A percentile compares a stretch with the other conserved stretches of the same genome.
phyloP scores from a whole-genome alignment of 2,113 vertebrate genomes.

The Ardeotis arabs region DNA sequence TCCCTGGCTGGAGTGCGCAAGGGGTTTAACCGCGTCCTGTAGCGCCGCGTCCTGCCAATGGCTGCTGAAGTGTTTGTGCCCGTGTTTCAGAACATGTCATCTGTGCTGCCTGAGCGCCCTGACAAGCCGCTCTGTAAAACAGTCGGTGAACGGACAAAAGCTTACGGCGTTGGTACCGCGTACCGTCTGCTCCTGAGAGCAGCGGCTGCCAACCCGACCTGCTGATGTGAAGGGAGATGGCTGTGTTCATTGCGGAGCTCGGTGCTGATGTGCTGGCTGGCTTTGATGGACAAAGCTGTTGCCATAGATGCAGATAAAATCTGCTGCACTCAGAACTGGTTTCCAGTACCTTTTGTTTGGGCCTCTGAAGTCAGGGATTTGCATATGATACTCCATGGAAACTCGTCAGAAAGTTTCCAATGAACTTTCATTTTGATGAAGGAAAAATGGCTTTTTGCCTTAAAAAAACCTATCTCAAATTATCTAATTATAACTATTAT shows the following conservation, averaged over 20 bases:
- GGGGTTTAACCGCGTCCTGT: not conserved
- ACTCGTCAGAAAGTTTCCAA: not conserved
- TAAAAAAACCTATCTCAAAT: not conserved
- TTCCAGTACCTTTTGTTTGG: not conserved
- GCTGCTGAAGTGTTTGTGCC: not conserved
- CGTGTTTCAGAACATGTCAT: not conserved
- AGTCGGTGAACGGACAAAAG: not conserved
- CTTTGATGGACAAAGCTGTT: not conserved
- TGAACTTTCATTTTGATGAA: not conserved
- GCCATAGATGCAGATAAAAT: not conserved
- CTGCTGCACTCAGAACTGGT: not conserved
- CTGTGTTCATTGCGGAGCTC: not conserved
- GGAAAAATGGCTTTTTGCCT: not conserved
- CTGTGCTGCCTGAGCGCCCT: not conserved
- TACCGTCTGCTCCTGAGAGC: not conserved
- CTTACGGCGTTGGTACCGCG: accelerated
- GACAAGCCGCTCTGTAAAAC: not conserved
- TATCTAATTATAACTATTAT: not conserved
- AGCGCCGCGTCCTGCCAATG: accelerated
- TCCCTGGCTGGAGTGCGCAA: not conserved
- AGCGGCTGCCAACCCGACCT: not conserved
- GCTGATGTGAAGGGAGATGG: not conserved
- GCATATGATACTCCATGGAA: not conserved
- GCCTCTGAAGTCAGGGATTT: constrained; percentile 7
- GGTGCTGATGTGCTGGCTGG: not conserved